Evolutionary conservation across 2,797 vertebrate genomes (phyloP).

Genomic region (Sebastes iracundus): DNA sequence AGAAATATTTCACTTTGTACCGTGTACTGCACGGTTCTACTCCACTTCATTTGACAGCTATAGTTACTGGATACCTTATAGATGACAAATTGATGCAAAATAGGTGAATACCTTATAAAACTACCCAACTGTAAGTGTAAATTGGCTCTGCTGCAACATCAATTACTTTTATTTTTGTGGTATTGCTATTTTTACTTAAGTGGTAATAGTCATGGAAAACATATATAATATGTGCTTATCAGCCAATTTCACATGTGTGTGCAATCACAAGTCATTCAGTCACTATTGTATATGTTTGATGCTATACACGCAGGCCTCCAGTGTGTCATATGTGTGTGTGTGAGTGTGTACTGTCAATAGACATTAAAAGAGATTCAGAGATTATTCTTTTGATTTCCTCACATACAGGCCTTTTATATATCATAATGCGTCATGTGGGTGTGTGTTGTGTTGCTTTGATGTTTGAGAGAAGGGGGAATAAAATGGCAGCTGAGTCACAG

Average conservation of each 20-base stretch:
- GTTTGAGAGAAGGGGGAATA: constrained; percentile 28
- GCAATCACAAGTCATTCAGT: too few relatives aligned
- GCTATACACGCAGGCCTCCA: not conserved
- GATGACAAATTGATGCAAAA: not conserved
- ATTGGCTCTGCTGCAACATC: not conserved
- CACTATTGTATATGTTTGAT: not conserved
- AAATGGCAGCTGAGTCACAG: constrained; percentile 54
- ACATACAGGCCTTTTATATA: constrained; percentile 4
- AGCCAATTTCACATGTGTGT: not conserved
- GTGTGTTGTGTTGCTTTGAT: constrained; percentile 55
- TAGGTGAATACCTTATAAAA: not conserved
- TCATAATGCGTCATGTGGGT: constrained; percentile 24
- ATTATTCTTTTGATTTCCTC: constrained; percentile 37
- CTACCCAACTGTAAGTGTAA: not conserved
- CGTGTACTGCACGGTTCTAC: not conserved
- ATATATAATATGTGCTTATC: not conserved
- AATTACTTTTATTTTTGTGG: not conserved
- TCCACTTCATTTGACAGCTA: not conserved
- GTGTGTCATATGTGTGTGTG: not conserved
- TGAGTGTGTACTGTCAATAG: constrained; percentile 4
- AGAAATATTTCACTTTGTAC: not conserved
- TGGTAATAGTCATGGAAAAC: not conserved
- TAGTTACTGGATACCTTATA: not conserved
- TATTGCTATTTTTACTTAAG: not conserved
- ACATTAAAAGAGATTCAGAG: constrained; percentile 14